Base-by-base conservation (phyloP, 2,113 vertebrate genomes). In the Alethe castanea region DNA sequence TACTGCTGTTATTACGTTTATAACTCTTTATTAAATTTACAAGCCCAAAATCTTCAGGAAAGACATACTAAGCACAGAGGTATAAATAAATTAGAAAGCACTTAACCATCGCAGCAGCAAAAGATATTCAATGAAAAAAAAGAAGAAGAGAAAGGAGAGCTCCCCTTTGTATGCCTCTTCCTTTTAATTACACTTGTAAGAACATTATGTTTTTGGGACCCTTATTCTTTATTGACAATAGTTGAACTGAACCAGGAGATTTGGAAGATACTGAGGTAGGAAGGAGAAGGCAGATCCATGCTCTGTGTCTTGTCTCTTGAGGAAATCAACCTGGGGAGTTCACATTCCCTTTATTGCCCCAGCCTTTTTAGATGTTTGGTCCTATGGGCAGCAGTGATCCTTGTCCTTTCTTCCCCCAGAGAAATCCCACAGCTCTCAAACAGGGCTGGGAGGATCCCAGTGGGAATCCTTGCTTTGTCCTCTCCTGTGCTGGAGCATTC, bases 11-110 rank as follows among this genome's bases (percentile, higher is more conserved):
- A 57, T 83, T 78, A 76, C 17, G 7, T 80, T 95, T 95, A 66
- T 92, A 95, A 89, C 33, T 95, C 96, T 89, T 81, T 62, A 95
- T 96, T 96, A 88, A 83, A 93, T 96, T 90, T 80, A 62, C 50
- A 83, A 90, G 45, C 17, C 62, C 35, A 35, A 19, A 80, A 62
- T 86, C 91, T 95, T 95, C 94, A 88, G 81, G 87, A 56, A 82
- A 90, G 73, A 81, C 81, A 80, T 69, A 70, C 67, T 80, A 67
- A 80, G 67, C 6, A 8, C 48, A 66, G 79, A 90, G 26, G 66
- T 65, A 77, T 90, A 96, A 95, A 86, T 93, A 83, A 92, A 81
- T 97, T 88, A 94, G 64, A 74, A 93, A 86, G 76, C 76, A 74
- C 87, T 96, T 96, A 95, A 78, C 76, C 52, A 84, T 85, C 5